Evolutionary conservation across 2,888 invertebrate genomes (phyloP), one percentile per base, ranked within the genome.

Genomic region (Acanthosoma haemorrhoidale): DNA sequence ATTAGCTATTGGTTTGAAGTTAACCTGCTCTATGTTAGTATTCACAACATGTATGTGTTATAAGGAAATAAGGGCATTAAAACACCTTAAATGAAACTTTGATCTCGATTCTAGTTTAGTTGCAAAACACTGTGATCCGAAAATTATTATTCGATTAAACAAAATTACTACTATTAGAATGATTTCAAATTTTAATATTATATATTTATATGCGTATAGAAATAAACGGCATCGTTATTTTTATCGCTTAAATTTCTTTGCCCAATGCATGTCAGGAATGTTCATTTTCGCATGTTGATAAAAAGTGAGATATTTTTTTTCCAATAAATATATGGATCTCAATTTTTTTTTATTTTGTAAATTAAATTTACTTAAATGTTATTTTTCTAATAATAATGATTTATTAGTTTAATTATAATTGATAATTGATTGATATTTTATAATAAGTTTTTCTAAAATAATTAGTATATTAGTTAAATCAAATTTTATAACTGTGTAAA

Each of bases 41-140:
- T 51, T 51, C 21, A n/a, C 29, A 25, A 25, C 51, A 51, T 5
- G 9, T 32, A 32, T 9, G 13, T 51, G n/a, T 25, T 51, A 2
- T 51, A n/a, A 51, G 21, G n/a, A 29, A 2, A 51, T 51, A 51
- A 51, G 51, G 51, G 25, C 51, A 51, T 51, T 51, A 51, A 51
- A 51, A 51, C 25, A 51, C 41, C n/a, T 16, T 64, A 21, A 64
- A 31, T 58, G 71, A 64, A 59, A 72, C 71, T 64, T 71, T 73
- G 18, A 77, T 77, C 9, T 72, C 72, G 39, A 60, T 36, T 66
- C 72, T 72, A 72, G 72, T 72, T 64, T 66, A 72, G 60, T 51
- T 61, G 60, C 25, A 69, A 58, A 31, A 64, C 67, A 36, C 72
- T 72, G 72, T 72, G 72, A 72, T 72, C 60, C 38, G 69, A 70